Evolutionary conservation across 2,113 vertebrate species (phyloP).

Genomic region (Poeciliopsis turrubarensis): DNA sequence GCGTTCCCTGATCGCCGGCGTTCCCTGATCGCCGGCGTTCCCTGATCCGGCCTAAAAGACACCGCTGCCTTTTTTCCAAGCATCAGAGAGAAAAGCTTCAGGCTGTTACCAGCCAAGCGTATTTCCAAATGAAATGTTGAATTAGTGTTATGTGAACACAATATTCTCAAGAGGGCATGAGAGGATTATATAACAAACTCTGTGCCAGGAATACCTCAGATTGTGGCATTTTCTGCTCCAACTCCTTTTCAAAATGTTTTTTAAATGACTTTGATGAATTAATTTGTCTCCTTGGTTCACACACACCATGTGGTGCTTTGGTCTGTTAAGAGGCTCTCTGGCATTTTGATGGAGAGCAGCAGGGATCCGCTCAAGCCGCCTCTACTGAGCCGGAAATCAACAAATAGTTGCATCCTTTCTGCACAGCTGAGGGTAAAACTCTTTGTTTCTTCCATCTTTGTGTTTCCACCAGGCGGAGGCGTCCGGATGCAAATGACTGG

Average conservation of each 20-base stretch:
- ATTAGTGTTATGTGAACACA: conserved; percentile 48
- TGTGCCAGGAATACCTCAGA: conserved; percentile 42
- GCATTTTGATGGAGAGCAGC: conserved; percentile 39
- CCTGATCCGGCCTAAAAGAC: conserved; percentile 22
- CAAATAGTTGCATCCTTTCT: neutral
- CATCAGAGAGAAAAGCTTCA: conserved; percentile 30
- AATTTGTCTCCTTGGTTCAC: conserved; percentile 51
- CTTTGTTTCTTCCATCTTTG: neutral
- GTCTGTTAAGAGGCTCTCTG: conserved; percentile 56
- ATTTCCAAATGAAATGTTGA: conserved; percentile 34
- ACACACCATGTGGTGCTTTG: conserved; percentile 61
- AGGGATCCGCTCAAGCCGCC: conserved; percentile 37
- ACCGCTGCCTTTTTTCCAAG: conserved; percentile 5
- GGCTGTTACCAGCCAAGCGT: conserved; percentile 9
- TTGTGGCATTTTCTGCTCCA: conserved; percentile 30
- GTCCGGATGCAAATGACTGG: neutral
- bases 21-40: conserved; percentile 1
- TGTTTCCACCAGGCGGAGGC: neutral
- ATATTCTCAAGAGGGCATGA: conserved; percentile 49
- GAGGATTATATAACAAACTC: conserved; percentile 53
- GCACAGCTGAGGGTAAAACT: neutral
- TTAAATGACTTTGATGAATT: conserved; percentile 66
- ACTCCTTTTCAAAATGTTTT: conserved; percentile 52
- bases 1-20: conserved; percentile 15
- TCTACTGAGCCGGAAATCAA: conserved; percentile 29